These are phyloP conservation scores for Apamea epomidion DNA, from an alignment of 2,888 invertebrate species.

Conservation along the genomic window DNA sequence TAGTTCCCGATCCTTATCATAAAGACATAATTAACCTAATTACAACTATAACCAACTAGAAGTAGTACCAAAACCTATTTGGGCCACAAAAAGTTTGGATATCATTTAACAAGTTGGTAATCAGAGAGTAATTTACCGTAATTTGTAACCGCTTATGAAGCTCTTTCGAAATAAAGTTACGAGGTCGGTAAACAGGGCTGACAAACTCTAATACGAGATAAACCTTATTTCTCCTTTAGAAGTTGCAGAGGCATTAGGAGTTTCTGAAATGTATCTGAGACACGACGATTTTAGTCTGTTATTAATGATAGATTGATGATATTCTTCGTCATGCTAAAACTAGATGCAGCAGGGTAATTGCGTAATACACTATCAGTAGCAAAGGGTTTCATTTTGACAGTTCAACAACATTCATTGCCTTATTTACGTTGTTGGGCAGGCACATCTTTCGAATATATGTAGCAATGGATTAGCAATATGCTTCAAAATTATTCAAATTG, in stretches of 20 bases:
- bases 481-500: too few species aligned
- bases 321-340: not conserved
- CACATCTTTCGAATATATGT: too few species aligned
- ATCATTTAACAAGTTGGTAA: constrained; percentile 36
- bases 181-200: constrained; percentile 10
- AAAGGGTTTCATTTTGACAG: too few species aligned
- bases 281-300: not conserved
- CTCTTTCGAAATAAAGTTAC: constrained; percentile 47
- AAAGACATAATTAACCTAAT: constrained; percentile 29
- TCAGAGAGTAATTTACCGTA: constrained; percentile 42
- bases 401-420: too few species aligned
- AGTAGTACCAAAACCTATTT: constrained; percentile 18
- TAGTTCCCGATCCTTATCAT: constrained; percentile 16
- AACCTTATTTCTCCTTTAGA: constrained; percentile 38
- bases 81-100: constrained; percentile 42
- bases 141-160: constrained; percentile 52
- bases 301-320: constrained; percentile 7
- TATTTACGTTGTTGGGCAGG: too few species aligned
- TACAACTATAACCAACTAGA: constrained; percentile 24
- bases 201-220: constrained; percentile 17
- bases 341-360: not conserved
- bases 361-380: too few species aligned
- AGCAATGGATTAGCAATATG: too few species aligned
- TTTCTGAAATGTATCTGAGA: constrained; percentile 15
- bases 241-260: constrained; percentile 11